These are phyloP conservation scores for Heteromyza rotundicornis DNA, from an alignment of 2,888 invertebrate genomes.

Conservation along the genomic window DNA sequence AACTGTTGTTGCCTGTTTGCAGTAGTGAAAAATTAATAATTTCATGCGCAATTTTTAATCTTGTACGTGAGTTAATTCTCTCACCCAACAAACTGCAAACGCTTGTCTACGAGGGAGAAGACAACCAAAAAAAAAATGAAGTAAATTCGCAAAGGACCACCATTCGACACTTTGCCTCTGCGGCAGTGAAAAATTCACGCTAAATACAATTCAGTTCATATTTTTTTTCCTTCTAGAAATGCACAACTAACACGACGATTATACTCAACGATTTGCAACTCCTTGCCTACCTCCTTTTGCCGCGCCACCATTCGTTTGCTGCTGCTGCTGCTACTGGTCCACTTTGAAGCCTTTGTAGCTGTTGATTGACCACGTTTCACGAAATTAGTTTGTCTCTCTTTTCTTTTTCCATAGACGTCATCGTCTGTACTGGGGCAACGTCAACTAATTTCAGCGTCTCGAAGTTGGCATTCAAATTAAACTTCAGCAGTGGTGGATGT, in stretches of 20 bases:
- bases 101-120: constrained; percentile 9
- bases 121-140: too few species aligned
- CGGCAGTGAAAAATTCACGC: constrained; percentile 29
- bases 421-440: background rate
- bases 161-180: constrained; percentile 8
- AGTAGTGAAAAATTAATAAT: constrained; percentile 56
- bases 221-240: constrained; percentile 22
- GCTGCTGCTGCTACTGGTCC: constrained; percentile 4
- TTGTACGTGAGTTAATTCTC: constrained; percentile 62
- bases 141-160: too few species aligned
- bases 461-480: constrained; percentile 21
- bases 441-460: constrained; percentile 6
- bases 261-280: background rate
- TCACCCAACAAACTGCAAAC: constrained; percentile 22
- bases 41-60: constrained; percentile 62
- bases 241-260: too few species aligned
- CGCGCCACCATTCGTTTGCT: constrained; percentile 18
- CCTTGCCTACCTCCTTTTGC: constrained; percentile 26
- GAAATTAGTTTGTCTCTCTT: constrained; percentile 42
- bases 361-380: constrained; percentile 55
- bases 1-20: too few species aligned
- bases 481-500: constrained; percentile 26
- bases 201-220: constrained; percentile 53
- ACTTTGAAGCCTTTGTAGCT: constrained; percentile 11
- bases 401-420: background rate